These are phyloP conservation scores for Ophion ventricosus DNA, from an alignment of 2,888 invertebrate genomes.

Conservation along the genomic window DNA sequence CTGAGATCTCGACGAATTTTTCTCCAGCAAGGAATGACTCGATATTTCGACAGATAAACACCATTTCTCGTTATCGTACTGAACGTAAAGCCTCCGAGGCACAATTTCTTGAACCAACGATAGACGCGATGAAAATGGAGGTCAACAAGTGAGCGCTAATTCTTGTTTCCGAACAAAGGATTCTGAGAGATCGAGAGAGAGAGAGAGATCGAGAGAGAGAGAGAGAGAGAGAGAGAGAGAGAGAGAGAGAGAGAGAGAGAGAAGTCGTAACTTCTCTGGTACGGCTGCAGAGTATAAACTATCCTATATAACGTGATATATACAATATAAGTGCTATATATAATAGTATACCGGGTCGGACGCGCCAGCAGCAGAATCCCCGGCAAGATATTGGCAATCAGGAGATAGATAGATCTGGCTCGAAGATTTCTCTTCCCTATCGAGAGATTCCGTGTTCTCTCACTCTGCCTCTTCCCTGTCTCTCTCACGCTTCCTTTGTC, in stretches of 20 bases:
- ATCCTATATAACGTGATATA: slow-evolving; percentile 32
- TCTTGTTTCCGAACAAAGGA: slow-evolving; percentile 76
- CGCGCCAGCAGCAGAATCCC: slow-evolving; percentile 64
- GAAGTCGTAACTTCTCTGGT: slow-evolving; percentile 47
- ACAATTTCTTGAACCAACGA: slow-evolving; percentile 71
- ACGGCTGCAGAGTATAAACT: slow-evolving; percentile 52
- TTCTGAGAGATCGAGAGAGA: slow-evolving; percentile 65
- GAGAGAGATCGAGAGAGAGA: no score
- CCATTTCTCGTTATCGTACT: slow-evolving; percentile 36
- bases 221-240: no score
- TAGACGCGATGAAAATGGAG: slow-evolving; percentile 70
- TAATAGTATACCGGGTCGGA: slow-evolving; percentile 34
- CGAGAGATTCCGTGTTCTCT: slow-evolving; percentile 57
- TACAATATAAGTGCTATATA: slow-evolving; percentile 38
- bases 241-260: no score
- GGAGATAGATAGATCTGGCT: slow-evolving; percentile 70
- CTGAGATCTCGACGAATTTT: slow-evolving; percentile 2
- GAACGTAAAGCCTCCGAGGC: not conserved
- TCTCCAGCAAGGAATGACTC: slow-evolving; percentile 34
- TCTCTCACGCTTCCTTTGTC: not conserved
- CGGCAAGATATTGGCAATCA: slow-evolving; percentile 77
- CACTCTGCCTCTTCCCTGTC: not conserved
- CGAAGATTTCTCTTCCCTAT: slow-evolving; percentile 65
- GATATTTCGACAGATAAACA: slow-evolving; percentile 34
- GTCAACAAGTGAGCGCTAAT: slow-evolving; percentile 80